Evolutionary conservation across 1,140 invertebrate species (phyloP), one percentile per base, ranked within the genome.

Genomic region (Cyclargus thomasi): DNA sequence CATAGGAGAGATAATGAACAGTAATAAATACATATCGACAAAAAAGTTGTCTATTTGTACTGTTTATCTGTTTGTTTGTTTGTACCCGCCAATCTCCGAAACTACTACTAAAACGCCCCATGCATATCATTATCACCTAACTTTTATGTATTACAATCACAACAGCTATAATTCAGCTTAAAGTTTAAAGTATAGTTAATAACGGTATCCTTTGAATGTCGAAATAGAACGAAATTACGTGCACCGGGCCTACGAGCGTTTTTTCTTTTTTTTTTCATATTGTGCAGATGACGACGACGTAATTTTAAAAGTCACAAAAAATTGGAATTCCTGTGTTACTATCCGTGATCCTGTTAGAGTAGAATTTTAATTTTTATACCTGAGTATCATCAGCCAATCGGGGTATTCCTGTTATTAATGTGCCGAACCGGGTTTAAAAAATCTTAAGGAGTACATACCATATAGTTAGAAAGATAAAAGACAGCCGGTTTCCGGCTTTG

Each of bases 211-310:
- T 20, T 59, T 59, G 10, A 59, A 59, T 59, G 20, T 17, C 18
- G 55, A 59, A 59, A 59, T 59, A 59, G 55, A 59, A 21, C 55
- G 11, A 59, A 59, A 59, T 59, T 59, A 59, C 55, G 5, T 59
- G 55, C 55, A 59, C 55, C 55, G 55, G 55, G 55, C 55, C 55
- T 59, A 8, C 7, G 55, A 59, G 18, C n/a, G 4, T 59, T 59
- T 59, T 59, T 59, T 59, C 53, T 16, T 55, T 17, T n/a, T 53
- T 55, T 59, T 59, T 59, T 59, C 10, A 59, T 21, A 18, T 55
- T 57, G 55, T 59, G 55, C 55, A 59, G 53, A 55, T 55, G 53
- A 55, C 17, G n/a, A 59, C 55, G 20, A 59, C 55, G 55, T 59
- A 59, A 59, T 59, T 59, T 59, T 20, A 11, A 20, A 11, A 59